These are phyloP conservation scores for Notarius quadriscutis DNA, from an alignment of 2,113 vertebrate genomes.

Conservation along the genomic window DNA sequence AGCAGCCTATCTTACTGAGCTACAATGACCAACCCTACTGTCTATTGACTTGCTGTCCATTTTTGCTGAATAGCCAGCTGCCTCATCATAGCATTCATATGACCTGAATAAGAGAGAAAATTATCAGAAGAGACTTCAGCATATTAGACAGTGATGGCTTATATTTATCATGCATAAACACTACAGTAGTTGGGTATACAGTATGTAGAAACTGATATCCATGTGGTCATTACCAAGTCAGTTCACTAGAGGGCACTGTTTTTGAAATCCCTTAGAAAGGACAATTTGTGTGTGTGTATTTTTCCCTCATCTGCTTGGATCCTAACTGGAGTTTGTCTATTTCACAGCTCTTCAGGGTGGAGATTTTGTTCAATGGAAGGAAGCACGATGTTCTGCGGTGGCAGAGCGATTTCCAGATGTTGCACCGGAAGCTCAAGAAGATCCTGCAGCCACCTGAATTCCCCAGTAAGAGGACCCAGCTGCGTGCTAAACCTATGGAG, in stretches of 20 bases:
- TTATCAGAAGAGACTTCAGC: background rate
- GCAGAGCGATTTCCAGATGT: conserved; percentile 86
- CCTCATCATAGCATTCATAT: conserved; percentile 3
- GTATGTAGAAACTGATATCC: background rate
- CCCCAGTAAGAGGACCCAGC: conserved; percentile 81
- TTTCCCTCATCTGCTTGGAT: background rate
- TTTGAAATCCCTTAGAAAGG: background rate
- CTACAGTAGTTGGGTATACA: background rate
- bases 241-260: conserved; percentile 21
- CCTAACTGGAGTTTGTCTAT: background rate
- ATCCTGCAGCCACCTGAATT: conserved; percentile 84
- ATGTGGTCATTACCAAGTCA: background rate
- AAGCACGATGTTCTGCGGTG: conserved; percentile 84
- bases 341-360: conserved; percentile 84
- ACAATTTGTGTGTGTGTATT: background rate
- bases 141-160: background rate
- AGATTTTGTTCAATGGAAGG: conserved; percentile 85
- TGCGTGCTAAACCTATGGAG: conserved; percentile 83
- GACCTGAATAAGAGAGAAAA: background rate
- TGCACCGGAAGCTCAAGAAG: conserved; percentile 92
- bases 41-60: background rate
- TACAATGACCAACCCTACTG: background rate
- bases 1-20: background rate
- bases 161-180: background rate
- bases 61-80: background rate